phyloP scores from a whole-genome alignment of 2,888 invertebrate genomes.

The Conchocele bisecta region DNA sequence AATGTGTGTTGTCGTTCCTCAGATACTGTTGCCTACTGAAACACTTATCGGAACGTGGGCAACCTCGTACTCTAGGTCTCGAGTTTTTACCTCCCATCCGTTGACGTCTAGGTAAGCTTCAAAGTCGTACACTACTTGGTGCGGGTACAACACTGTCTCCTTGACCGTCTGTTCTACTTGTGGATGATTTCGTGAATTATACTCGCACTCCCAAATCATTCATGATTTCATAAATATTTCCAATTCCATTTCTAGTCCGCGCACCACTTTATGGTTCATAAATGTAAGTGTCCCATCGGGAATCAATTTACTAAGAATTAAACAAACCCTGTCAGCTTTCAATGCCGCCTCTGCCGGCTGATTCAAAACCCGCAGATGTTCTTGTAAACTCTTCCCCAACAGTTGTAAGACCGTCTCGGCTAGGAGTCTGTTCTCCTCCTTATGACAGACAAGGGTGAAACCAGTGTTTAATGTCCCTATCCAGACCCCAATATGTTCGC shows the following conservation, averaged over 20 bases:
- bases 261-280: slow-evolving; percentile 75
- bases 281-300: slow-evolving; percentile 74
- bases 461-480: slow-evolving; percentile 70
- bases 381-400: slow-evolving; percentile 75
- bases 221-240: slow-evolving; percentile 69
- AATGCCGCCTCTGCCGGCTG: slow-evolving; percentile 71
- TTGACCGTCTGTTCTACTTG: too few relatives aligned
- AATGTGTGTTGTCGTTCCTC: too few relatives aligned
- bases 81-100: too few relatives aligned
- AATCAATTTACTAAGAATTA: slow-evolving; percentile 70
- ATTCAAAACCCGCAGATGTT: slow-evolving; percentile 68
- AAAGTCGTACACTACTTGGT: too few relatives aligned
- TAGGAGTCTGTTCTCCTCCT: slow-evolving; percentile 71
- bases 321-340: slow-evolving; percentile 71
- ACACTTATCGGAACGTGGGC: too few relatives aligned
- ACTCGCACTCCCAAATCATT: too few relatives aligned
- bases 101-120: too few relatives aligned
- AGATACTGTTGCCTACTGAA: too few relatives aligned
- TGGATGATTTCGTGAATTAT: too few relatives aligned
- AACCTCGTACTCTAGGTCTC: too few relatives aligned
- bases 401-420: slow-evolving; percentile 74
- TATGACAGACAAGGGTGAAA: slow-evolving; percentile 73
- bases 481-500: slow-evolving; percentile 71
- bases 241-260: slow-evolving; percentile 75
- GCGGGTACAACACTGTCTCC: too few relatives aligned